phyloP scores from a whole-genome alignment of 2,888 invertebrate genomes.

The Harpalus rufipes region DNA sequence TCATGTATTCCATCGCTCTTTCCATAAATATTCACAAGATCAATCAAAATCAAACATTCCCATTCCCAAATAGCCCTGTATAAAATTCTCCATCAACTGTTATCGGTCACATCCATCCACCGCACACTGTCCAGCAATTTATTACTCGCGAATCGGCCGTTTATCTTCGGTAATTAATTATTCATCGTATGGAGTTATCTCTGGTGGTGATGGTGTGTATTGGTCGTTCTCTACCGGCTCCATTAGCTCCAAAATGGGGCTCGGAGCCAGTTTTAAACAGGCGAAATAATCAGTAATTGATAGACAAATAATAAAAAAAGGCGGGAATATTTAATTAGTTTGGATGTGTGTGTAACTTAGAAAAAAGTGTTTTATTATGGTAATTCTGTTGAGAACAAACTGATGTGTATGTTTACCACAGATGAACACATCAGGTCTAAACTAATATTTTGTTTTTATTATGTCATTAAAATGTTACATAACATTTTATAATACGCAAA shows the following conservation, averaged over 20 bases:
- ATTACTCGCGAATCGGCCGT: constrained; percentile 44
- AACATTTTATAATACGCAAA: too few species aligned
- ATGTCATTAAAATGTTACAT: too few species aligned
- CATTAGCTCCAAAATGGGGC: constrained; percentile 14
- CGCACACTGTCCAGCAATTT: background rate
- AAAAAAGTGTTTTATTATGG: too few species aligned
- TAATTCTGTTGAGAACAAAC: too few species aligned
- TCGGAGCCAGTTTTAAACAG: too few species aligned
- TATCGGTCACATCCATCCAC: background rate
- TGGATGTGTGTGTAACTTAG: too few species aligned
- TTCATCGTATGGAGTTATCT: constrained; percentile 50
- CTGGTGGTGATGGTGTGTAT: constrained; percentile 14
- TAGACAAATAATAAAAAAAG: background rate
- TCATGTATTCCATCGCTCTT: background rate
- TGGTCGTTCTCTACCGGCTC: background rate
- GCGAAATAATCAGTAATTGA: background rate
- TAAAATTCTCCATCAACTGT: background rate
- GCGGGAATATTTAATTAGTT: too few species aligned
- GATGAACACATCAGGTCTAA: too few species aligned
- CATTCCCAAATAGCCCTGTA: background rate
- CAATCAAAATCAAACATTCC: background rate
- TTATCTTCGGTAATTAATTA: constrained; percentile 57
- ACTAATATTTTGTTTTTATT: too few species aligned
- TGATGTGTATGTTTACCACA: too few species aligned
- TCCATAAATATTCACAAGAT: background rate